Conservation (phyloP, 2,113 vertebrate genomes). For the Cariama cristata region DNA sequence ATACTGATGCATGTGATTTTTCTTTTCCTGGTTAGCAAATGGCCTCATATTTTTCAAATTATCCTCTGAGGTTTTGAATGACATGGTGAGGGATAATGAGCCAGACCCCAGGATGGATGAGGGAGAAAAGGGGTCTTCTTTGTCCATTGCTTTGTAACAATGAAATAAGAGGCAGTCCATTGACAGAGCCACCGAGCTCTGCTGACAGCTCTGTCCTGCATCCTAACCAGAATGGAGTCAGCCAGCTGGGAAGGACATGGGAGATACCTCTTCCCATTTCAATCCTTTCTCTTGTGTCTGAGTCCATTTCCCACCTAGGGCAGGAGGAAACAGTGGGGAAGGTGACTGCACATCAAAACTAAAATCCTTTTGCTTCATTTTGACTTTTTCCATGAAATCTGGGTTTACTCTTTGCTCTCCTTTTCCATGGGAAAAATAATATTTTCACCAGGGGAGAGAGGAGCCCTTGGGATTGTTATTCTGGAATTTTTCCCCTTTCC, state of each 20-base stretch:
- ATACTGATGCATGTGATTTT: background rate
- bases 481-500: background rate
- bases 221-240: background rate
- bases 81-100: background rate
- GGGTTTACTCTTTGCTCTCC: background rate
- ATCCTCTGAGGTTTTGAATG: constrained; percentile 30
- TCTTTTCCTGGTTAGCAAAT: constrained; percentile 43
- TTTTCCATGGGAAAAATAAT: background rate
- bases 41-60: constrained; percentile 41
- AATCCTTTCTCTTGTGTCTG: background rate
- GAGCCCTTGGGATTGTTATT: background rate
- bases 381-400: background rate
- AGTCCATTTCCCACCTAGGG: background rate
- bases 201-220: background rate
- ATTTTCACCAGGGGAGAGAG: background rate
- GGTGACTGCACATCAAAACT: background rate
- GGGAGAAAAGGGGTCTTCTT: background rate
- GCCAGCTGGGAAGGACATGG: background rate
- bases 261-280: background rate
- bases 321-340: background rate
- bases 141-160: background rate
- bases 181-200: background rate
- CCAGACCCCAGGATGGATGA: background rate
- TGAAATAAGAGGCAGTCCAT: background rate
- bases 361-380: background rate